A percentile compares a stretch with the other conserved stretches of the same genome.
These are phyloP conservation scores for Macropus fuliginosus DNA, from an alignment of 2,797 vertebrate species.

Conservation along the genomic window DNA sequence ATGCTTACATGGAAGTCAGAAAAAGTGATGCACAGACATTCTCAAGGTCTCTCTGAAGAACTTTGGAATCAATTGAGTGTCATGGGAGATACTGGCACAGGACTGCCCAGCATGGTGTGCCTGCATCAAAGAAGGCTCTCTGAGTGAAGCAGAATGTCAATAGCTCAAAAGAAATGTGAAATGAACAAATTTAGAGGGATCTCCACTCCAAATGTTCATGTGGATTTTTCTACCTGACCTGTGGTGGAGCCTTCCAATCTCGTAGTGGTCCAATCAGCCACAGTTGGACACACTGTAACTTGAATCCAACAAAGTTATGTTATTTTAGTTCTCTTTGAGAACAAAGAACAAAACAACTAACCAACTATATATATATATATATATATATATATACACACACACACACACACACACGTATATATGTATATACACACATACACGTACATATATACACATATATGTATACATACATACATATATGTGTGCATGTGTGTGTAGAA, in stretches of 20 bases:
- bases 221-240: not conserved
- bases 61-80: not conserved
- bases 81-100: not conserved
- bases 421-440: too few relatives aligned
- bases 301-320: not conserved
- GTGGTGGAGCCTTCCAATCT: not conserved
- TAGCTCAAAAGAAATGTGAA: not conserved
- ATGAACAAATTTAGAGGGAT: not conserved
- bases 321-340: not conserved
- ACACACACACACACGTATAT: not conserved
- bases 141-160: not conserved
- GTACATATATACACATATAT: too few relatives aligned
- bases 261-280: not conserved
- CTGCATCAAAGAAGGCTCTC: not conserved
- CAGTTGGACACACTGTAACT: not conserved
- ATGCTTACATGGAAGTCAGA: not conserved
- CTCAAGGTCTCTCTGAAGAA: not conserved
- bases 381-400: not conserved
- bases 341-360: not conserved
- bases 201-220: not conserved
- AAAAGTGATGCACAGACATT: not conserved
- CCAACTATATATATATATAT: not conserved
- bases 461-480: not conserved
- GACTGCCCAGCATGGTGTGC: not conserved
- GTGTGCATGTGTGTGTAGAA: not conserved